Conservation (phyloP, 1,140 invertebrate genomes). For the Drosophila paulistorum region DNA sequence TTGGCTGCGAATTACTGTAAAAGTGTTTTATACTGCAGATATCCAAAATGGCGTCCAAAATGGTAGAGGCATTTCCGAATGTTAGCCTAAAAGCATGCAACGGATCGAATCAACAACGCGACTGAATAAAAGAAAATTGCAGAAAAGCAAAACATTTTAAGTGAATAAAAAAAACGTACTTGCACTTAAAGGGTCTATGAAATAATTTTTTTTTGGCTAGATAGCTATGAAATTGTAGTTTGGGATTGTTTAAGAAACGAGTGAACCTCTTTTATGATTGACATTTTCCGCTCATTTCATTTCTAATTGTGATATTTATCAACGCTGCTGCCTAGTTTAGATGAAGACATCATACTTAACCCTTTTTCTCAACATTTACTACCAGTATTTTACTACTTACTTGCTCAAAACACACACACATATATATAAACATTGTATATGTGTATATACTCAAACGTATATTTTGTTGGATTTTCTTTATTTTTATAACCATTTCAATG, state of each 20-base stretch:
- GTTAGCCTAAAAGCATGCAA: slow-evolving; percentile 48
- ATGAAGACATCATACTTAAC: slow-evolving; percentile 9
- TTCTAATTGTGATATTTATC: slow-evolving; percentile 22
- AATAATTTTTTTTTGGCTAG: too few species aligned
- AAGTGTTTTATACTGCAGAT: slow-evolving; percentile 29
- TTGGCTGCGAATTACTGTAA: slow-evolving; percentile 68
- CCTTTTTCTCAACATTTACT: slow-evolving; percentile 4
- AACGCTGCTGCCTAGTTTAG: slow-evolving; percentile 23
- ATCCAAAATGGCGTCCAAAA: slow-evolving; percentile 62
- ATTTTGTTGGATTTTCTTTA: slow-evolving; percentile 17
- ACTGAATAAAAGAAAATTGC: too few species aligned
- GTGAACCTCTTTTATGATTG: slow-evolving; percentile 14
- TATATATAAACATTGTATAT: not conserved
- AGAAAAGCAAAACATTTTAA: too few species aligned
- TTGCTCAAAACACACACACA: not conserved
- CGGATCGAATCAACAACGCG: not conserved
- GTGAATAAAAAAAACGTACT: too few species aligned
- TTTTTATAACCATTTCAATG: slow-evolving; percentile 43
- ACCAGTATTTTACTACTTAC: slow-evolving; percentile 30
- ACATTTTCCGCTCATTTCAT: slow-evolving; percentile 27
- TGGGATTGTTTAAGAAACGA: too few species aligned
- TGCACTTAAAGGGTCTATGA: too few species aligned
- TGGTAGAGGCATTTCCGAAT: slow-evolving; percentile 8
- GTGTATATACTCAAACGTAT: not conserved
- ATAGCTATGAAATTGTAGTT: too few species aligned